These are phyloP conservation scores for Limnothrissa miodon DNA, from an alignment of 2,113 vertebrate genomes.

Conservation along the genomic window DNA sequence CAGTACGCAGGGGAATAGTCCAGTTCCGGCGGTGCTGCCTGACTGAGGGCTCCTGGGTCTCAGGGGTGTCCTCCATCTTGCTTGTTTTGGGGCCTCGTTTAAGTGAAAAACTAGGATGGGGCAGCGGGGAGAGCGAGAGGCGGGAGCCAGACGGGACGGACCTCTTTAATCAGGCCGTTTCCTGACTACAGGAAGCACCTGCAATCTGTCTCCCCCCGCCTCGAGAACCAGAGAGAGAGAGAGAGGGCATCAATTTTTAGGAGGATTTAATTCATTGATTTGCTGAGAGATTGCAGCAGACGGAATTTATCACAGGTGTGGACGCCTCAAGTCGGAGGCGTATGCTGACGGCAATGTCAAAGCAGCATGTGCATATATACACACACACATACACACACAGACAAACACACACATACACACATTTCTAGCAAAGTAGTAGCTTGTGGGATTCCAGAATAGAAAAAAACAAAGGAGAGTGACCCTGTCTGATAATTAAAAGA, in stretches of 20 bases:
- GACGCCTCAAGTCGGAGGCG: conserved; percentile 47
- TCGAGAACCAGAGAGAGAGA: background rate
- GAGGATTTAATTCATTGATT: conserved; percentile 68
- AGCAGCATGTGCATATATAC: background rate
- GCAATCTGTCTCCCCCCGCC: conserved; percentile 58
- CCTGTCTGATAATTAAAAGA: conserved; percentile 9
- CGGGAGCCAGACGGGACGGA: conserved; percentile 40
- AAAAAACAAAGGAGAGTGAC: background rate
- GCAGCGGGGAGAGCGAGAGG: conserved; percentile 4
- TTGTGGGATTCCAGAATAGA: conserved; percentile 25
- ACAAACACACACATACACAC: too few species aligned
- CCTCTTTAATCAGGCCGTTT: conserved; percentile 55
- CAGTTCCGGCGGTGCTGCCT: background rate
- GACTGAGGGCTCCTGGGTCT: background rate
- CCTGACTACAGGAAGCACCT: conserved; percentile 63
- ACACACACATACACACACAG: too few species aligned
- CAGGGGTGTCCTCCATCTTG: background rate
- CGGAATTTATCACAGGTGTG: conserved; percentile 59
- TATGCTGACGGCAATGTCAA: conserved; percentile 55
- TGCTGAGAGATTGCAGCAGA: conserved; percentile 57
- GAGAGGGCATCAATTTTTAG: conserved; percentile 59
- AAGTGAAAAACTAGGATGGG: conserved; percentile 20
- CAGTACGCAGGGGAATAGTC: background rate
- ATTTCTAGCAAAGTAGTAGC: background rate
- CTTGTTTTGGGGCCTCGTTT: conserved; percentile 19